A percentile compares a stretch with the other conserved stretches of the same genome.
phyloP scores from a whole-genome alignment of 2,888 invertebrate species.

The Aethes cnicana region DNA sequence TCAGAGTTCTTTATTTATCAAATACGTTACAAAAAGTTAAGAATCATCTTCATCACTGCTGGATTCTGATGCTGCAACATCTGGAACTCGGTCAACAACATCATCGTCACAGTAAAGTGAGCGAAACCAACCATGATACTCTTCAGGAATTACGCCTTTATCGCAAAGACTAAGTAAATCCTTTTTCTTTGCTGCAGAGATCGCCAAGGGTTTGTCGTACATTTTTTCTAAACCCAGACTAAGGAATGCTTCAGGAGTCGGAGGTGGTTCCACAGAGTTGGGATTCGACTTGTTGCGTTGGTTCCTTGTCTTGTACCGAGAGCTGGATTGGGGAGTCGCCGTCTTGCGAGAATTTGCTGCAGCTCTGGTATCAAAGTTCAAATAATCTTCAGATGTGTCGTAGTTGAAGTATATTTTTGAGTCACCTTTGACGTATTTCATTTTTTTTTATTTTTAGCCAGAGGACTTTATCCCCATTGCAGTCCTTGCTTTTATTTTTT shows the following conservation, averaged over 20 bases:
- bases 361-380: neutral
- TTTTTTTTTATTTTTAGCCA: slow-evolving; percentile 5
- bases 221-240: neutral
- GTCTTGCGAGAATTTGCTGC: neutral
- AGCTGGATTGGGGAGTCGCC: neutral
- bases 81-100: neutral
- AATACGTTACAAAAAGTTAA: neutral
- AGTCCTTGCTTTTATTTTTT: slow-evolving; percentile 1
- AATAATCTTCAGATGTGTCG: neutral
- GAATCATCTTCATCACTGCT: slow-evolving; percentile 1
- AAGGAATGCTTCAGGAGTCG: neutral
- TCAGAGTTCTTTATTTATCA: neutral
- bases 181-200: neutral
- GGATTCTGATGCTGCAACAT: slow-evolving; percentile 1
- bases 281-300: neutral
- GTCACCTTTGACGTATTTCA: neutral
- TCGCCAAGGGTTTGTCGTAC: neutral
- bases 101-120: neutral
- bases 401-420: slow-evolving; percentile 3
- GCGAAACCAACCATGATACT: slow-evolving; percentile 2
- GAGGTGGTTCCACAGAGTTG: slow-evolving; percentile 1
- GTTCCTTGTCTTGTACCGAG: neutral
- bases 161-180: neutral
- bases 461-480: neutral
- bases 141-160: slow-evolving; percentile 8